Conservation (phyloP, 1,140 invertebrate genomes). For the Hypothenemus hampei region DNA sequence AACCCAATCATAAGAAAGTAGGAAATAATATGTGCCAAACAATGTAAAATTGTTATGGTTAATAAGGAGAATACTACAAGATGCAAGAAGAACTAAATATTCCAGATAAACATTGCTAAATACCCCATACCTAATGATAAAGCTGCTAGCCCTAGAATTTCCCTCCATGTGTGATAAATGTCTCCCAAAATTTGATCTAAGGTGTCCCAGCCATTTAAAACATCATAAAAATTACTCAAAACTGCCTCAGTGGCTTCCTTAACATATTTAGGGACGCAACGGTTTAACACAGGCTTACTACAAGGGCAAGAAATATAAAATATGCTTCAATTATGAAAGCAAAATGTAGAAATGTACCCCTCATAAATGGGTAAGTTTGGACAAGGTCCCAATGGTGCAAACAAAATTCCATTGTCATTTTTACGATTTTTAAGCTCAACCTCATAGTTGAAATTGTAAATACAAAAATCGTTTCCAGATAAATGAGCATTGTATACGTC, state of each 20-base stretch:
- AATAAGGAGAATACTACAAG: constrained; percentile 73
- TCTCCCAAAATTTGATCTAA: constrained; percentile 84
- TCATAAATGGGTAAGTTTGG: constrained; percentile 67
- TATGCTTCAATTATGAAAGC: background rate
- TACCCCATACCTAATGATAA: constrained; percentile 78
- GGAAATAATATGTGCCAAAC: constrained; percentile 75
- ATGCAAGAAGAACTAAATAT: background rate
- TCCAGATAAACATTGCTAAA: too few relatives aligned
- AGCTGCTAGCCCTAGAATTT: constrained; percentile 75
- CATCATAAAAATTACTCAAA: constrained; percentile 67
- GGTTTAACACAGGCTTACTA: constrained; percentile 73
- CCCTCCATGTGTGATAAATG: constrained; percentile 80
- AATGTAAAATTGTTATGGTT: constrained; percentile 79
- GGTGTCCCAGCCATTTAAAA: constrained; percentile 82
- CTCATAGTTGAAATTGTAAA: constrained; percentile 62
- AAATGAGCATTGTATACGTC: constrained; percentile 69
- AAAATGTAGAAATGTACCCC: constrained; percentile 43
- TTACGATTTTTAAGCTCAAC: constrained; percentile 39
- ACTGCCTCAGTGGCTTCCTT: constrained; percentile 57
- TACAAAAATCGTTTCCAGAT: constrained; percentile 69
- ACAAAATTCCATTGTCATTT: constrained; percentile 39
- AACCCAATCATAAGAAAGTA: constrained; percentile 82
- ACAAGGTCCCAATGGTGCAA: constrained; percentile 64
- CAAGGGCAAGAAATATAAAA: background rate
- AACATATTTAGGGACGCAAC: constrained; percentile 74